phyloP scores from a whole-genome alignment of 2,797 vertebrate species.

The Gobionotothen gibberifrons region DNA sequence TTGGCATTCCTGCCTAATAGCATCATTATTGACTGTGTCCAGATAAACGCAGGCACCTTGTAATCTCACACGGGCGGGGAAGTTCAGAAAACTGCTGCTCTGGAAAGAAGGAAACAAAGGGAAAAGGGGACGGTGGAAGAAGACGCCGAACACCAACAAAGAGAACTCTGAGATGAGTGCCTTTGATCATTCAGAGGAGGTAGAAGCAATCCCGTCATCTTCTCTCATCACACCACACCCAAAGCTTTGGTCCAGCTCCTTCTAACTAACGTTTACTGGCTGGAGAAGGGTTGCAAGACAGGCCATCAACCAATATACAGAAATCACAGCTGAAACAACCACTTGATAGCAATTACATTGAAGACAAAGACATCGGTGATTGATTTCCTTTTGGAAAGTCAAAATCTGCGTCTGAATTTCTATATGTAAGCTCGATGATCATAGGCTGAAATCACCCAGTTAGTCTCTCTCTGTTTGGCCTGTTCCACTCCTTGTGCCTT shows the following conservation, averaged over 20 bases:
- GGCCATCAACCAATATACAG: constrained; percentile 12
- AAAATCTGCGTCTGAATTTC: neutral
- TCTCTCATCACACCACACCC: constrained; percentile 60
- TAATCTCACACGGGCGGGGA: constrained; percentile 80
- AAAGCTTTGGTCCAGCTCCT: constrained; percentile 38
- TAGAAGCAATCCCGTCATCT: constrained; percentile 57
- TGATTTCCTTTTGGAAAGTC: constrained; percentile 19
- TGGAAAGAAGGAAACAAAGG: constrained; percentile 63
- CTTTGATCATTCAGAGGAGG: constrained; percentile 74
- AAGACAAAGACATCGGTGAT: neutral
- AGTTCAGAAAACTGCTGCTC: constrained; percentile 57
- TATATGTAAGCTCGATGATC: neutral
- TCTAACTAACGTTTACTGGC: constrained; percentile 52
- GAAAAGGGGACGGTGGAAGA: constrained; percentile 43
- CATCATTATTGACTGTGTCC: constrained; percentile 84
- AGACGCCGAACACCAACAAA: constrained; percentile 49
- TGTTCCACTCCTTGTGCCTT: neutral
- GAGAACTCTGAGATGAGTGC: constrained; percentile 40
- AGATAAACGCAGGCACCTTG: constrained; percentile 78
- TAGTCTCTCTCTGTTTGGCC: neutral
- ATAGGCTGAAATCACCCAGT: neutral
- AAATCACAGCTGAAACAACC: constrained; percentile 18
- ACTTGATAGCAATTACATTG: neutral
- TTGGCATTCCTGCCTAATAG: constrained; percentile 86
- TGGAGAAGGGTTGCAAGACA: constrained; percentile 11